Evolutionary conservation across 2,113 vertebrate species (phyloP), one percentile per base, ranked within the genome.

Genomic region (Connochaetes taurinus): DNA sequence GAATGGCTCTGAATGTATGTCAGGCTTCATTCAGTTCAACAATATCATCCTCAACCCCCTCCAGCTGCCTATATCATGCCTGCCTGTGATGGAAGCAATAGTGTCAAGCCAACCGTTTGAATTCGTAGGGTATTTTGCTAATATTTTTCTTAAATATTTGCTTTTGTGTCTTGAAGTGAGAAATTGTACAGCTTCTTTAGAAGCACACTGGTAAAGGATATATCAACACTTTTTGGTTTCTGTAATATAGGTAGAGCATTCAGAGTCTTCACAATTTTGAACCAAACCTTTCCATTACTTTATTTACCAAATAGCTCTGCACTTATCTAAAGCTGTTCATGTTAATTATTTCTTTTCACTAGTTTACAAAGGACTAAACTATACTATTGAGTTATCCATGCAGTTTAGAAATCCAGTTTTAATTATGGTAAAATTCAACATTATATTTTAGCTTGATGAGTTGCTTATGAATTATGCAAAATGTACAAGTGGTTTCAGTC

Each of bases 81-180:
- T 27, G 71, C 16, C 19, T 7, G 82, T 29, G 74, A 45, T 6
- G 82, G 50, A 89, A 94, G 17, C 53, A 33, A 7, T 5, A 19
- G 27, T 5, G 36, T 78, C 47, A 62, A 50, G 50, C 14, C 23
- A 76, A 2, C 71, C 12, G 1, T 76, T 43, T 76, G 71, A 76
- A 43, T 76, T 43, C 0, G 6, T 76, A 15, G n/a, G 3, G 23
- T 36, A 55, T 43, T 58, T 27, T 23, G 7, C 57, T 11, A 62
- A 31, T 27, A 85, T 27, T 64, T 62, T 74, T 52, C 71, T 43
- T 14, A 76, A 76, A 76, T 76, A 76, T 43, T 43, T 76, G 71
- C 12, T 76, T 96, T 96, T 62, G 95, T 98, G 96, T 98, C 98
- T 98, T 98, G 97, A 97, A 80, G 84, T 98, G 58, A 80, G 21